Evolutionary conservation across 2,113 vertebrate genomes (phyloP).

Genomic region (Xyliphius kryptos): DNA sequence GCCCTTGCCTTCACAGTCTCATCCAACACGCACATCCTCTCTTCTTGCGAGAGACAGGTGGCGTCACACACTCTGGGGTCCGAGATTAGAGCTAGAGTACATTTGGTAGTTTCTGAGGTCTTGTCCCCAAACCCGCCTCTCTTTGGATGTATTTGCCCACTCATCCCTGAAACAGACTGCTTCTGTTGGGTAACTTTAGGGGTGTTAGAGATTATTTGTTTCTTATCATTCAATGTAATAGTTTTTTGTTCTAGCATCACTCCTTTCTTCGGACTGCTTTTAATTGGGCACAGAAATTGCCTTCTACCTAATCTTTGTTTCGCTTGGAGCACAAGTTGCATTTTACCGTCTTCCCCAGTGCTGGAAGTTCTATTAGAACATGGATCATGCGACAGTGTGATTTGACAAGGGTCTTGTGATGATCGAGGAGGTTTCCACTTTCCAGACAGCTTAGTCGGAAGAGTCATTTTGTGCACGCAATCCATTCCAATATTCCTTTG

Average conservation of each 20-base stretch:
- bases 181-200: too few species aligned
- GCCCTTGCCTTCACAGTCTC: slow-evolving; percentile 48
- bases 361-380: background rate
- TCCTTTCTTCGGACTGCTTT: too few species aligned
- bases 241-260: too few species aligned
- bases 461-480: too few species aligned
- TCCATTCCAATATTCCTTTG: too few species aligned
- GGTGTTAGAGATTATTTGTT: too few species aligned
- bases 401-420: too few species aligned
- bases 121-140: slow-evolving; percentile 5
- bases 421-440: too few species aligned
- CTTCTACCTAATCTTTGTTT: background rate
- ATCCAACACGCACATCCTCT: slow-evolving; percentile 60
- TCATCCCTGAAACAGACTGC: too few species aligned
- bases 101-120: background rate
- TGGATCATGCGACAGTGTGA: background rate
- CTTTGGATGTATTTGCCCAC: slow-evolving; percentile 1
- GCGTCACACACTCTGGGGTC: slow-evolving; percentile 61
- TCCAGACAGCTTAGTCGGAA: too few species aligned
- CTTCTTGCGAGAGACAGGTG: slow-evolving; percentile 55
- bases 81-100: slow-evolving; percentile 43
- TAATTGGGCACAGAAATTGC: background rate
- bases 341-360: background rate
- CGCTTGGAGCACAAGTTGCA: too few species aligned
- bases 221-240: too few species aligned